Base-by-base conservation (phyloP, 2,888 invertebrate genomes). In the Dryobota labecula region DNA sequence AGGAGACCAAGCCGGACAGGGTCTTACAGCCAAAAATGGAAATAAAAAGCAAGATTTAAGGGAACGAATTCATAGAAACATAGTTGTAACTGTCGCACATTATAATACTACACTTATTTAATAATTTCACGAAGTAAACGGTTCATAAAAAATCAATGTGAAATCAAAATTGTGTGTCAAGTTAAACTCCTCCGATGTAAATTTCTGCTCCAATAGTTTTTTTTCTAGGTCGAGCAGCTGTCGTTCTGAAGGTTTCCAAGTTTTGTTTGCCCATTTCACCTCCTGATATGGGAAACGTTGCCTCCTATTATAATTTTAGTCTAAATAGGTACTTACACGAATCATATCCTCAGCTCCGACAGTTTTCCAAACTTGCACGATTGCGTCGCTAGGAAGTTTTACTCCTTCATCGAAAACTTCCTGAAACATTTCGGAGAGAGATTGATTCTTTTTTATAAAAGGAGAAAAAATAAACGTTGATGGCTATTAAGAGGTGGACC, bases 351-450 rank as follows among this genome's bases (percentile, higher is more conserved):
- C 51, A 5, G 85, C 75, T 36, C 84, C 87, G 9, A 81, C 76
- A 41, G 74, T 87, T 73, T 96, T 98, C 99, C 99, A 99, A 1
- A 99, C 97, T 88, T 99, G 98, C 6, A 99, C 97, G 1, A 98
- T 95, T 0, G 98, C 97, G 41, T 97, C 96, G 0, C 92, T 88
- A 0, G 97, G 94, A 47, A 98, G 89, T 5, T 91, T 86, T 0
- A 97, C 97, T 1, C 97, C 97, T 91, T 98, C 98, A 84, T 97
- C 97, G 86, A 98, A 97, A 5, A 98, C 98, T 95, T 99, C 99
- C 95, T 99, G 98, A n/a, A 78, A 78, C 27, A 62, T 65, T 62
- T 58, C 13, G 24, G 20, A 53, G 18, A n/a, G 0, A 27, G 56
- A 30, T 56, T 9, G 41, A 43, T 49, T 47, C 0, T 20, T n/a